Base-by-base conservation (phyloP, 2,888 invertebrate genomes). In the Candidula unifasciata region DNA sequence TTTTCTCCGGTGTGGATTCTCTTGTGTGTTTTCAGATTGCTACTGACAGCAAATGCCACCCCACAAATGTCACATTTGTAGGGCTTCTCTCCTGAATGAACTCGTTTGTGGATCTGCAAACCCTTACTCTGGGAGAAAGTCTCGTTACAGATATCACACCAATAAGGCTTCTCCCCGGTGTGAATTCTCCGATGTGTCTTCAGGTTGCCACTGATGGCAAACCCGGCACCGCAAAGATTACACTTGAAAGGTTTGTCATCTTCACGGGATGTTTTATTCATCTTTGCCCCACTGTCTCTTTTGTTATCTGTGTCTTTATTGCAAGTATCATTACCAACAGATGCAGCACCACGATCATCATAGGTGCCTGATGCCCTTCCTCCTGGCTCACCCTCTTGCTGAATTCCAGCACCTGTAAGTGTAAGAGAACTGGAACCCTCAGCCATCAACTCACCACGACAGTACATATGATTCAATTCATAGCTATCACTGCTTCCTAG, bases 41-140 rank as follows among this genome's bases (percentile, higher is more conserved):
- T 52, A 73, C n/a, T n/a, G 18, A 10, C 27, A 24, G 44, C 16
- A 27, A 73, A 73, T 2, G 44, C 73, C 24, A n/a, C n/a, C 0
- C 73, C 73, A 44, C 73, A 73, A 3, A 73, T n/a, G 24, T 73
- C 44, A 73, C 73, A 73, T 44, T 24, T 73, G 52, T 44, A 73
- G 13, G 52, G 73, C 52, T 73, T 73, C n/a, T 73, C 73, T 73
- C 73, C 73, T 27, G 73, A 44, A 44, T 73, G 73, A 13, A 52
- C 44, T n/a, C 52, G 37, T 27, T 73, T 73, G 27, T 73, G 73
- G 16, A 44, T 73, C 13, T 73, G n/a, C 13, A 73, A 73, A 52
- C 73, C 44, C 8, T 27, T 52, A n/a, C n/a, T 52, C n/a, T 27
- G 44, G n/a, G 73, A 24, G n/a, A 73, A 73, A 2, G 44, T 24